A percentile compares a stretch with the other conserved stretches of the same genome.
These are phyloP conservation scores for Blera fallax DNA, from an alignment of 2,888 invertebrate species.

Conservation along the genomic window DNA sequence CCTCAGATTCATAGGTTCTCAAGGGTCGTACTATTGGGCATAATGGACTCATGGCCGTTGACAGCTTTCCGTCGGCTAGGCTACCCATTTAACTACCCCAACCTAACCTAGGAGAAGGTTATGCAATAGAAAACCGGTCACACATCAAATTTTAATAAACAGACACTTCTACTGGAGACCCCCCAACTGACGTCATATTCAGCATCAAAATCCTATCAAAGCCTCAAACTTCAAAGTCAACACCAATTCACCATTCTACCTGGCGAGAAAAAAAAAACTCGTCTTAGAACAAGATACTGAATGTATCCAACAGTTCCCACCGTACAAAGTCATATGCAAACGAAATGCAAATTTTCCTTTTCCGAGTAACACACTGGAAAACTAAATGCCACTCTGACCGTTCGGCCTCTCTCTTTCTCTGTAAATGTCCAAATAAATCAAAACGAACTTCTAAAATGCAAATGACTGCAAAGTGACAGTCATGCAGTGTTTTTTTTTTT, in stretches of 20 bases:
- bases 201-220: neutral
- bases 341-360: conserved; percentile 21
- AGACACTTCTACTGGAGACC: too few relatives aligned
- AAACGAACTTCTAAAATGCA: conserved; percentile 26
- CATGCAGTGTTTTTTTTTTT: neutral
- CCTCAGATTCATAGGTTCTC: too few relatives aligned
- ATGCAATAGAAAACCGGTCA: too few relatives aligned
- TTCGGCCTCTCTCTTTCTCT: neutral
- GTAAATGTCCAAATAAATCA: conserved; percentile 34
- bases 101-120: too few relatives aligned
- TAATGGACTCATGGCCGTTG: too few relatives aligned
- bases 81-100: too few relatives aligned
- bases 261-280: neutral
- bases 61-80: too few relatives aligned
- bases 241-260: neutral
- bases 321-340: conserved; percentile 41
- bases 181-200: neutral
- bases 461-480: conserved; percentile 10
- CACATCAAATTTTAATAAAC: too few relatives aligned
- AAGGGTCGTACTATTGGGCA: too few relatives aligned
- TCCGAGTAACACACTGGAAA: neutral
- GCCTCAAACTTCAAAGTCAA: conserved; percentile 15
- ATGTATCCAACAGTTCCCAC: neutral
- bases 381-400: conserved; percentile 5
- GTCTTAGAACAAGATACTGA: neutral